Conservation (phyloP, 2,797 vertebrate species). For the Lepus townsendii region DNA sequence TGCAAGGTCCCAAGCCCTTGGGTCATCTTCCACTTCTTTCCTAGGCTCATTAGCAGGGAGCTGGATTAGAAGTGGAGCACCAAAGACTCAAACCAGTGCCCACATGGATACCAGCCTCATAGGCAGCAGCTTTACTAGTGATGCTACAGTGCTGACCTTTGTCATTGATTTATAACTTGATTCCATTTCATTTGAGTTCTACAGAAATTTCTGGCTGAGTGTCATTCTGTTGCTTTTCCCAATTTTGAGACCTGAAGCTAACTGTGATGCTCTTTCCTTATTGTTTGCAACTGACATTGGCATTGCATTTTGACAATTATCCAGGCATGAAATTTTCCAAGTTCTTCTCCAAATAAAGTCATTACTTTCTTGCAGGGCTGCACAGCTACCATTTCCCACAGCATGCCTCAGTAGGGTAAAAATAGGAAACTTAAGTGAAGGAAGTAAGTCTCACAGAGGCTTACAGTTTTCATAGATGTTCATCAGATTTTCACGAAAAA, state of each 20-base stretch:
- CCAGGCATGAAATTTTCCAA: slow-evolving; percentile 43
- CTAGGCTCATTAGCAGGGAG: too few species aligned
- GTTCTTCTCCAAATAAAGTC: slow-evolving; percentile 44
- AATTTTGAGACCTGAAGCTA: slow-evolving; percentile 13
- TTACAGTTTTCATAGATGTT: slow-evolving; percentile 13
- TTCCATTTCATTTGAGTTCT: slow-evolving; percentile 18
- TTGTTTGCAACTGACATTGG: slow-evolving; percentile 35
- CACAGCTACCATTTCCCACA: slow-evolving; percentile 23
- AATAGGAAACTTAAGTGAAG: not conserved
- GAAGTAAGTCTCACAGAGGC: not conserved
- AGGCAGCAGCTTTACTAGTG: too few species aligned
- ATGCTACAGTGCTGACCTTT: too few species aligned
- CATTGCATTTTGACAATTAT: slow-evolving; percentile 43
- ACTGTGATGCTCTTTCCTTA: slow-evolving; percentile 13
- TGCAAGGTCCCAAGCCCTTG: too few species aligned
- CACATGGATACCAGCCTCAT: too few species aligned
- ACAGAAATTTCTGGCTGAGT: slow-evolving; percentile 48
- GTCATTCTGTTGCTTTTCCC: slow-evolving; percentile 46
- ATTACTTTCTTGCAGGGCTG: not conserved
- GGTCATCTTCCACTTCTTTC: too few species aligned
- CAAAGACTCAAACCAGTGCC: too few species aligned
- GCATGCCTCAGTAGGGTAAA: not conserved
- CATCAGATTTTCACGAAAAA: slow-evolving; percentile 50
- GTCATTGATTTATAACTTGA: slow-evolving; percentile 42
- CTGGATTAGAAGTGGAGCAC: too few species aligned